phyloP scores from a whole-genome alignment of 2,888 invertebrate genomes.

The Phyto melanocephala region DNA sequence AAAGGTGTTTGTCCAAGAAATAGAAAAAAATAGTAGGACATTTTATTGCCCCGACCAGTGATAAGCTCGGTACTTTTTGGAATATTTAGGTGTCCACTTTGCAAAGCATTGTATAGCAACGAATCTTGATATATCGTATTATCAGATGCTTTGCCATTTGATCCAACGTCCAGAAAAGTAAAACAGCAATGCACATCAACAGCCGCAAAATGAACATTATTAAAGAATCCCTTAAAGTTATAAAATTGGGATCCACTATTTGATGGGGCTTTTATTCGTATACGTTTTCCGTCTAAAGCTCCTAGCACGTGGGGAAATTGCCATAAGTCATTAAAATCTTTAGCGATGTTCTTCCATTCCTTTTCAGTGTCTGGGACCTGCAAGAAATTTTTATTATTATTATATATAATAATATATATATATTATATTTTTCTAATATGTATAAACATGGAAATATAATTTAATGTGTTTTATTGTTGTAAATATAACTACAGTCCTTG shows the following conservation, averaged over 20 bases:
- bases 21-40: not conserved
- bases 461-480: too few species aligned
- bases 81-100: not conserved
- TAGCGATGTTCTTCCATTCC: not conserved
- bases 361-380: not conserved
- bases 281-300: too few species aligned
- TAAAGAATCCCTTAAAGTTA: not conserved
- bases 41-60: not conserved
- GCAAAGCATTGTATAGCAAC: not conserved
- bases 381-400: too few species aligned
- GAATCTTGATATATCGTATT: conserved; percentile 8
- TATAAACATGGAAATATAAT: too few species aligned
- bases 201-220: too few species aligned
- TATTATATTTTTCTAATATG: too few species aligned
- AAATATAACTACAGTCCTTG: too few species aligned
- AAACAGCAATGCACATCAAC: too few species aligned
- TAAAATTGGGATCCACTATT: not conserved
- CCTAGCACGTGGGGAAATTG: conserved; percentile 7
- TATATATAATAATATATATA: too few species aligned
- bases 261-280: not conserved
- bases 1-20: not conserved
- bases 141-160: conserved; percentile 14
- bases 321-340: not conserved
- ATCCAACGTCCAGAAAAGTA: too few species aligned
- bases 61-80: not conserved